Evolutionary conservation across 2,797 vertebrate species (phyloP).

Genomic region (Pipistrellus pipistrellus): DNA sequence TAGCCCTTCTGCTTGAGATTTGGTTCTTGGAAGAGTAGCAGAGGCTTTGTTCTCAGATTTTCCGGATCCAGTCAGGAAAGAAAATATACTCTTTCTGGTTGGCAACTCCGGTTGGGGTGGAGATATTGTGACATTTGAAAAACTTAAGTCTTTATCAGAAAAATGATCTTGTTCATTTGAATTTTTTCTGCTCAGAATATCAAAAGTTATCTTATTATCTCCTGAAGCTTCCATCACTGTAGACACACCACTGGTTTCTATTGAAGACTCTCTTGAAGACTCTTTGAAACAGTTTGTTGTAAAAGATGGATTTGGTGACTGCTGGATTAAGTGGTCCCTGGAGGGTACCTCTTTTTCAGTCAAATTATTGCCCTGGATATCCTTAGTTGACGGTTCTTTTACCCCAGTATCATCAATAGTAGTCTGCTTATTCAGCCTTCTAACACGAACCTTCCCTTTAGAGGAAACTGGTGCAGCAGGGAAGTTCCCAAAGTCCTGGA

Average conservation of each 20-base stretch:
- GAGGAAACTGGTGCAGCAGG: slow-evolving; percentile 24
- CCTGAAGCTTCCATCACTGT: slow-evolving; percentile 20
- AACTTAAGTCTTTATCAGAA: slow-evolving; percentile 86
- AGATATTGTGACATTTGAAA: slow-evolving; percentile 85
- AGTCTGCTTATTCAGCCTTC: slow-evolving; percentile 62
- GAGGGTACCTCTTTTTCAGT: slow-evolving; percentile 43
- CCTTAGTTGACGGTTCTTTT: slow-evolving; percentile 47
- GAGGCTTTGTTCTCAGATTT: slow-evolving; percentile 81
- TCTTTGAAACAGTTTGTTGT: background rate
- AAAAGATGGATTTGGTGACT: slow-evolving; percentile 42
- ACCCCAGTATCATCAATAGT: slow-evolving; percentile 66
- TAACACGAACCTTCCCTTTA: slow-evolving; percentile 71
- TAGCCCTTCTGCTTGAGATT: slow-evolving; percentile 85
- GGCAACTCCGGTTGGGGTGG: slow-evolving; percentile 88
- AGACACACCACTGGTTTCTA: slow-evolving; percentile 38
- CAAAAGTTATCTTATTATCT: slow-evolving; percentile 14
- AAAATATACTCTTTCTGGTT: slow-evolving; percentile 90
- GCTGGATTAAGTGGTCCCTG: slow-evolving; percentile 10
- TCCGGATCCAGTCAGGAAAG: slow-evolving; percentile 91
- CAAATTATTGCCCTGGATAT: background rate
- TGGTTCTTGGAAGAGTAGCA: slow-evolving; percentile 73
- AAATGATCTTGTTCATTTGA: slow-evolving; percentile 88
- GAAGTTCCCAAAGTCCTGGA: slow-evolving; percentile 67
- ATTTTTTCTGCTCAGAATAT: slow-evolving; percentile 65
- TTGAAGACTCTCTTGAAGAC: slow-evolving; percentile 58